These are phyloP conservation scores for Parazoanthus atlanticus DNA, from an alignment of 92 coral and sea anemone species.

Conservation along the genomic window DNA sequence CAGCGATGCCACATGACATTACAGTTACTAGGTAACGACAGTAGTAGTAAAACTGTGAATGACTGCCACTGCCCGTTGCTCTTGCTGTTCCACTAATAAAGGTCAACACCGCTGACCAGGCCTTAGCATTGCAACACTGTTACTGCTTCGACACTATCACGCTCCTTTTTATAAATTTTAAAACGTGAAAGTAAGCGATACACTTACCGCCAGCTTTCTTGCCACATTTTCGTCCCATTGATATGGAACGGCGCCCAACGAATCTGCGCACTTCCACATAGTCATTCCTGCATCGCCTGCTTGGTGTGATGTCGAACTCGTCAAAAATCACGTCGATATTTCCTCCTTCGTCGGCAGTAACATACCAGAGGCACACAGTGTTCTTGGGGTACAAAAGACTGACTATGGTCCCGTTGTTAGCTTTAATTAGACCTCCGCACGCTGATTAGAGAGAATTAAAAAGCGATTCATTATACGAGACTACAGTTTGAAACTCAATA, in stretches of 20 bases:
- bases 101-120: too few species aligned
- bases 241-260: neutral
- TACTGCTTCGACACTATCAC: too few species aligned
- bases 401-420: neutral
- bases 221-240: conserved; percentile 8
- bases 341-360: neutral
- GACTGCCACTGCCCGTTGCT: too few species aligned
- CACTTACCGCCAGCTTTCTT: conserved; percentile 2
- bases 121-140: too few species aligned
- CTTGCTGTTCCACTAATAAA: too few species aligned
- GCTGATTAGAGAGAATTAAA: neutral
- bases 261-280: conserved; percentile 30
- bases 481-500: neutral
- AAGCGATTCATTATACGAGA: neutral
- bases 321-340: conserved; percentile 4
- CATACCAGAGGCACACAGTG: conserved; percentile 3
- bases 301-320: conserved; percentile 22
- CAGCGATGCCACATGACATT: too few species aligned
- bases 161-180: too few species aligned
- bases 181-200: too few species aligned
- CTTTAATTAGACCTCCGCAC: neutral
- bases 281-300: neutral
- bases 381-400: conserved; percentile 2
- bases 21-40: too few species aligned
- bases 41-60: too few species aligned